These are phyloP conservation scores for Drosophila helvetica DNA, from an alignment of 2,888 invertebrate genomes.

Conservation along the genomic window DNA sequence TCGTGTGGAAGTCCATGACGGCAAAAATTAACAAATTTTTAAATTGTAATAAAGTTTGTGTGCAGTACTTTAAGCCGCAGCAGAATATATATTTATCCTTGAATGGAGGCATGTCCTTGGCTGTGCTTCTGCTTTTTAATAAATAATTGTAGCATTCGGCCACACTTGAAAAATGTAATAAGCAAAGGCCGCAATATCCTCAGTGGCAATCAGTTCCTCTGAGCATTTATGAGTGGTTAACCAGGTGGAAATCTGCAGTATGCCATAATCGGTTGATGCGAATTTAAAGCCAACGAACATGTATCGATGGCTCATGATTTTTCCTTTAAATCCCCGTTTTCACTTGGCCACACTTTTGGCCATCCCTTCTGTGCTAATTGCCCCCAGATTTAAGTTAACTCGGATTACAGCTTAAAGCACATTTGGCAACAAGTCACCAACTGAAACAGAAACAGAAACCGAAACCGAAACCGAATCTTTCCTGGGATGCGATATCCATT, in stretches of 20 bases:
- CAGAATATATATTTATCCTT: slow-evolving; percentile 42
- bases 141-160: slow-evolving; percentile 54
- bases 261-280: slow-evolving; percentile 5
- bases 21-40: slow-evolving; percentile 32
- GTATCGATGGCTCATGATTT: background rate
- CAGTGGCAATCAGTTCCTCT: slow-evolving; percentile 12
- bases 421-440: slow-evolving; percentile 40
- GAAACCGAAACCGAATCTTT: slow-evolving; percentile 11
- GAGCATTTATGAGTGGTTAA: slow-evolving; percentile 18
- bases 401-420: slow-evolving; percentile 39
- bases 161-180: slow-evolving; percentile 70
- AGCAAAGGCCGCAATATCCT: slow-evolving; percentile 39
- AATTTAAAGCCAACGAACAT: slow-evolving; percentile 11
- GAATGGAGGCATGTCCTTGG: slow-evolving; percentile 36
- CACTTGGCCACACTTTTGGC: background rate
- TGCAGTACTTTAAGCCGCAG: slow-evolving; percentile 32
- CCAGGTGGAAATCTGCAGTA: slow-evolving; percentile 7
- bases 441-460: slow-evolving; percentile 4
- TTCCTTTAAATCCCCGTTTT: background rate
- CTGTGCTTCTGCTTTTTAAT: slow-evolving; percentile 24
- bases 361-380: slow-evolving; percentile 25
- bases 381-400: slow-evolving; percentile 43
- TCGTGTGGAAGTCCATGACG: slow-evolving; percentile 32
- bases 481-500: slow-evolving; percentile 3
- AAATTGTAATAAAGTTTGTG: slow-evolving; percentile 25